phyloP scores from a whole-genome alignment of 35 echinoderm and acorn worm genomes.

The Amphiura filiformis region DNA sequence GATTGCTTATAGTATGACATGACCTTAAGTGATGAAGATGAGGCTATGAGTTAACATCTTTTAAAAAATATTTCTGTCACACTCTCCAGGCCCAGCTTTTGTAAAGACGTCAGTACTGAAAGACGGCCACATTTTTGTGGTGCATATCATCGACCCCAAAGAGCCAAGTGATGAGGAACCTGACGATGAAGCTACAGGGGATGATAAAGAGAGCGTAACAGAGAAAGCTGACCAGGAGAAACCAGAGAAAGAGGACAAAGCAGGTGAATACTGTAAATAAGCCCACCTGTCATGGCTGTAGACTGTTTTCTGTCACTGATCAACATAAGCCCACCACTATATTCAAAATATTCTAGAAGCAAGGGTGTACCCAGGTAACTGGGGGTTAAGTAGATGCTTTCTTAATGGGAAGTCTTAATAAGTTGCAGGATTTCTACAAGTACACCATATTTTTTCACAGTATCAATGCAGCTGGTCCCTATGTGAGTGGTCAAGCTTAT shows the following conservation, averaged over 20 bases:
- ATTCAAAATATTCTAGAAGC: not conserved
- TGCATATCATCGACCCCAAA: constrained; percentile 83
- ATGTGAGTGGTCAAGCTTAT: too few relatives aligned
- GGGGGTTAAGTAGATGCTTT: not conserved
- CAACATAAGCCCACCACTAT: too few relatives aligned
- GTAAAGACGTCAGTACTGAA: constrained; percentile 84
- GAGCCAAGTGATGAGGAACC: constrained; percentile 4
- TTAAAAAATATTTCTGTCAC: too few relatives aligned
- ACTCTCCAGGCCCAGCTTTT: constrained; percentile 60
- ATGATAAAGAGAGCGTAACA: constrained; percentile 30
- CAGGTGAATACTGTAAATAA: not conserved
- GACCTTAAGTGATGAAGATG: too few relatives aligned
- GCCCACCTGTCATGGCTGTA: not conserved
- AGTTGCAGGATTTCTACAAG: not conserved
- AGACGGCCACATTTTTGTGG: constrained; percentile 82
- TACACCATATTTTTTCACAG: not conserved
- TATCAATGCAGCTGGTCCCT: too few relatives aligned
- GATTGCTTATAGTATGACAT: too few relatives aligned
- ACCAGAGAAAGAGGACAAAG: constrained; percentile 58
- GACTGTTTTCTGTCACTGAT: not conserved
- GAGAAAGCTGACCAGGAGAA: constrained; percentile 73
- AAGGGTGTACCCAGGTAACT: not conserved
- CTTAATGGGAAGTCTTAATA: not conserved
- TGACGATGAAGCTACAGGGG: constrained; percentile 38
- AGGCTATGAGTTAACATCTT: too few relatives aligned